Base-by-base conservation (phyloP, 2,797 vertebrate genomes). In the Lepidocolaptes lacrymiger region DNA sequence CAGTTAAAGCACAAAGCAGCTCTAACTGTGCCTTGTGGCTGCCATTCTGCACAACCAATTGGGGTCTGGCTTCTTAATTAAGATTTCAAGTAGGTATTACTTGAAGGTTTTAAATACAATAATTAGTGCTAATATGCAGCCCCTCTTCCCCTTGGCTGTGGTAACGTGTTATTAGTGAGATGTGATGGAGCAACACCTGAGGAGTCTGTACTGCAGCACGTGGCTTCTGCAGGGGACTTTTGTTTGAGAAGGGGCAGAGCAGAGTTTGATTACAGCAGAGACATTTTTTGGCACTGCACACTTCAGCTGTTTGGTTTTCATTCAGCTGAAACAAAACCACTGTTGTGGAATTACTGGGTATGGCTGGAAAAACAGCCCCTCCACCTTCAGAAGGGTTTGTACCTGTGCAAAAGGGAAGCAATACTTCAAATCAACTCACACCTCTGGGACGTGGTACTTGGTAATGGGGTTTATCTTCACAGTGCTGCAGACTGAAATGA, bases 41-140 rank as follows among this genome's bases (percentile, higher is more conserved):
- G 85, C 32, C 64, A 41, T 66, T 85, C 58, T 46, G 37, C 55
- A 74, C 68, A 93, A 43, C 46, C 14, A 12, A 24, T 10, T 82
- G 46, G 46, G 61, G 76, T 74, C 46, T 73, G 51, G 79, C 37
- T 81, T 77, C 79, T 85, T 89, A 89, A 55, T 73, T 85, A 85
- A 28, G 75, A 73, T 30, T 80, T 66, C 51, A 87, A 89, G 75
- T n/a, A 32, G 67, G 58, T 34, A 28, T 92, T 48, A 26, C 49
- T 85, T 78, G 34, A 67, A 80, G 73, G 58, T 87, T 95, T 89
- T 87, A 94, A 89, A 28, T 36, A 48, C 68, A 66, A 26, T 77
- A 91, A 93, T 78, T 88, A 89, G 58, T 19, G 34, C 61, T 66
- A 67, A 43, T 27, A 11, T 58, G 10, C 22, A 79, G 66, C 77